Base-by-base conservation (phyloP, 1,140 invertebrate species). In the Neodiprion fabricii region DNA sequence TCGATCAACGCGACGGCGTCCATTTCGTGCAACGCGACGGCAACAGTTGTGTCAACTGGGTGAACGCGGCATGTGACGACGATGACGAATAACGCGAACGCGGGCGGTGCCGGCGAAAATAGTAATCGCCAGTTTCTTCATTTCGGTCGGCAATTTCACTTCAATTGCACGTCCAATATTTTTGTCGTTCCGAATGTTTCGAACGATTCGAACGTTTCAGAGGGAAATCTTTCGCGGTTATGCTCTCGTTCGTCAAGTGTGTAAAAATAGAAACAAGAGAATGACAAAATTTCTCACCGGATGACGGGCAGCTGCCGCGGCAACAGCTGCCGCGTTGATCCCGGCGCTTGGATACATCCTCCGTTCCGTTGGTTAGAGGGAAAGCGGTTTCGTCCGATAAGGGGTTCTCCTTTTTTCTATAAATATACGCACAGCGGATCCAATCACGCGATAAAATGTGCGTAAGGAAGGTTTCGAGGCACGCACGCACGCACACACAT, bases 301-400 rank as follows among this genome's bases (percentile, higher is more conserved):
- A 86, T 91, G 91, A 78, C 91, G 85, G 50, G 89, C 90, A 83
- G 90, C 90, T 80, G 90, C 91, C 78, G 89, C 91, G 73, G 90
- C 90, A 79, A 89, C 90, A 84, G 90, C 90, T 84, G 90, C 90
- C 76, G 90, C 90, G 83, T 91, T 91, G 85, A 91, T 91, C 79
- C 90, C 87, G 84, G 90, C 87, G 83, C 86, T 90, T 50, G 90
- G 89, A 81, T 90, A 91, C 90, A 91, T 91, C 79, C 86, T 89
- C 83, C 75, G 84, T 76, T 75, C 72, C 72, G 73, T 28, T 72
- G 70, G 67, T 70, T 48, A 23, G 49, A 48, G 28, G 47, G 28
- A 40, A 40, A 40, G 72, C n/a, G 12, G n/a, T 48, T 23, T 49
- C 67, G 23, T 1, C 3, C 28, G 28, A 50, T 17, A 47, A 4